A percentile compares a stretch with the other conserved stretches of the same genome.
Conservation (phyloP, 2,888 invertebrate species). For the Alcis repandata region DNA sequence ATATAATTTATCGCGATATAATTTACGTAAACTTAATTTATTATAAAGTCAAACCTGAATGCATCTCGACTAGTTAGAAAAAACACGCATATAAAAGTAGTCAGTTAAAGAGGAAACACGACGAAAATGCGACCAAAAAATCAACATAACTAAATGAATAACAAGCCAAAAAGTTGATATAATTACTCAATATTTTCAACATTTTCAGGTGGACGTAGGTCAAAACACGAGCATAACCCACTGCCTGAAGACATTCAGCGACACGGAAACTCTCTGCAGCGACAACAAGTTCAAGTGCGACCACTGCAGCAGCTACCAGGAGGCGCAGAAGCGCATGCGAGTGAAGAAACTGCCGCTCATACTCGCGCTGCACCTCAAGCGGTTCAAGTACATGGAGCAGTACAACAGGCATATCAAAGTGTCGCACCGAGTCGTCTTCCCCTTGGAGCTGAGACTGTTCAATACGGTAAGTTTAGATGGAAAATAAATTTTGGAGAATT, state of each 20-base stretch:
- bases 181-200: neutral
- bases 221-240: slow-evolving; percentile 99
- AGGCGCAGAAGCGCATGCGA: slow-evolving; percentile 99
- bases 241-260: slow-evolving; percentile 98
- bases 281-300: slow-evolving; percentile 99
- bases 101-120: too few relatives aligned
- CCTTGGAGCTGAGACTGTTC: slow-evolving; percentile 97
- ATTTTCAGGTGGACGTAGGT: slow-evolving; percentile 97
- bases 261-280: slow-evolving; percentile 98
- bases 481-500: neutral
- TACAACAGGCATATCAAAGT: slow-evolving; percentile 99
- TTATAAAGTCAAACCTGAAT: too few relatives aligned
- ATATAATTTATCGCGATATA: too few relatives aligned
- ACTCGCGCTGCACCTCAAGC: slow-evolving; percentile 98
- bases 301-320: slow-evolving; percentile 99
- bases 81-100: too few relatives aligned
- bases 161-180: neutral
- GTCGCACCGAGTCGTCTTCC: slow-evolving; percentile 99
- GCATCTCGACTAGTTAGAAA: too few relatives aligned
- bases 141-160: neutral
- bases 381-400: slow-evolving; percentile 99
- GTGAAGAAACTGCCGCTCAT: slow-evolving; percentile 99
- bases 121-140: neutral
- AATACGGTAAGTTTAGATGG: slow-evolving; percentile 92
- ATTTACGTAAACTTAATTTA: too few relatives aligned